Conservation (phyloP, 2,888 invertebrate species). For the Nasonia oneida region DNA sequence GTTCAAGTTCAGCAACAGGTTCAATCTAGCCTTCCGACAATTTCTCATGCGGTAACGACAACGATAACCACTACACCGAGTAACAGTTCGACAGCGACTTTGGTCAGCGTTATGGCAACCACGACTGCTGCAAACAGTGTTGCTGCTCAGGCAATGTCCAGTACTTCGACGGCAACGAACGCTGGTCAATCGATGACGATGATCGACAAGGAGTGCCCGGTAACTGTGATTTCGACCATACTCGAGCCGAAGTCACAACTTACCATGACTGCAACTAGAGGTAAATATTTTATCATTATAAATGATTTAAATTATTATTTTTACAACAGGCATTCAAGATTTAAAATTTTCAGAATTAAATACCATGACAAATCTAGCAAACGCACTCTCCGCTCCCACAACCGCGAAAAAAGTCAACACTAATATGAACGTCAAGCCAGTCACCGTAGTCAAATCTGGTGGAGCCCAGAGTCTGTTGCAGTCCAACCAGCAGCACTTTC, state of each 20-base stretch:
- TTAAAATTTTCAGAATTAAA: slow-evolving; percentile 37
- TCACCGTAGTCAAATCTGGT: slow-evolving; percentile 75
- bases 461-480: slow-evolving; percentile 75
- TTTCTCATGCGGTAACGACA: slow-evolving; percentile 60
- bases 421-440: slow-evolving; percentile 72
- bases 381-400: slow-evolving; percentile 62
- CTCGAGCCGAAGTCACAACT: slow-evolving; percentile 60
- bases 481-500: slow-evolving; percentile 77
- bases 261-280: slow-evolving; percentile 44
- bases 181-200: slow-evolving; percentile 15
- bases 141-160: slow-evolving; percentile 67
- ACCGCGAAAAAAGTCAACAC: slow-evolving; percentile 71
- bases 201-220: slow-evolving; percentile 54
- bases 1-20: slow-evolving; percentile 62
- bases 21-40: slow-evolving; percentile 60
- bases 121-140: slow-evolving; percentile 73
- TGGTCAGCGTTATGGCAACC: slow-evolving; percentile 49
- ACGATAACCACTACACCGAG: slow-evolving; percentile 64
- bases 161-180: neutral
- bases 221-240: slow-evolving; percentile 32
- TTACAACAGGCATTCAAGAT: neutral
- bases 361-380: slow-evolving; percentile 38
- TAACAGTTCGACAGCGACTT: slow-evolving; percentile 50
- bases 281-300: neutral
- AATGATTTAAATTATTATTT: neutral